Evolutionary conservation across 2,888 invertebrate genomes (phyloP).

Genomic region (Arge pagana): DNA sequence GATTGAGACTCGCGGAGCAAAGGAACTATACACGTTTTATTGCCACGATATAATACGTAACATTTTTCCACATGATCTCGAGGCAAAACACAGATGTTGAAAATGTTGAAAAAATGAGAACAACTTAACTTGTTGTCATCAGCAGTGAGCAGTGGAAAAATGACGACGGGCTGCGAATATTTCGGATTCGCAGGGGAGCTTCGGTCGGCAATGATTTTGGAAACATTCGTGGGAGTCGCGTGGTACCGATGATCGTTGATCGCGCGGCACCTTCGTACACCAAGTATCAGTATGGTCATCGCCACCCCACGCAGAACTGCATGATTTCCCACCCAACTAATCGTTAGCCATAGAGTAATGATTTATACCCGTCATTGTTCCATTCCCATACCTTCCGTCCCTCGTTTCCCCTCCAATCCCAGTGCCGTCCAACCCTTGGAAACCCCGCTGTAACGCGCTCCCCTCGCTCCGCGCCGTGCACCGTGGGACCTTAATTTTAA

Average conservation of each 20-base stretch:
- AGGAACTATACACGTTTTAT: too few species aligned
- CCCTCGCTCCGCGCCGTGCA: not conserved
- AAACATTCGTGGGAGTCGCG: too few species aligned
- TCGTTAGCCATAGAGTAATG: constrained; percentile 53
- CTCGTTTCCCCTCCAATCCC: too few species aligned
- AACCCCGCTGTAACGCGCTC: constrained; percentile 8
- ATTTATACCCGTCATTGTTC: constrained; percentile 47
- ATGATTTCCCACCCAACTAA: constrained; percentile 49
- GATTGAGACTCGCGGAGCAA: too few species aligned
- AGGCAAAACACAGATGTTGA: too few species aligned
- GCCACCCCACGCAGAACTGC: constrained; percentile 24
- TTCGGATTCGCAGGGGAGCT: not conserved
- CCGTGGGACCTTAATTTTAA: constrained; percentile 22
- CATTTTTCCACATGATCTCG: too few species aligned
- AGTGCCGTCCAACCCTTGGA: not conserved
- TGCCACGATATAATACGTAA: too few species aligned
- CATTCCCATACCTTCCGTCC: constrained; percentile 16
- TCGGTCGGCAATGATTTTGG: constrained; percentile 13
- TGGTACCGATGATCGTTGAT: not conserved
- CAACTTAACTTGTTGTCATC: too few species aligned
- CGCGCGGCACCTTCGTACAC: not conserved
- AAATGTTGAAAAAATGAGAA: too few species aligned
- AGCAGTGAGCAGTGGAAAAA: too few species aligned
- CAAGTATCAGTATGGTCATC: not conserved
- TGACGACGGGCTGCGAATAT: constrained; percentile 9